Base-by-base conservation (phyloP, 2,113 vertebrate genomes). In the Syngnathoides biaculeatus region DNA sequence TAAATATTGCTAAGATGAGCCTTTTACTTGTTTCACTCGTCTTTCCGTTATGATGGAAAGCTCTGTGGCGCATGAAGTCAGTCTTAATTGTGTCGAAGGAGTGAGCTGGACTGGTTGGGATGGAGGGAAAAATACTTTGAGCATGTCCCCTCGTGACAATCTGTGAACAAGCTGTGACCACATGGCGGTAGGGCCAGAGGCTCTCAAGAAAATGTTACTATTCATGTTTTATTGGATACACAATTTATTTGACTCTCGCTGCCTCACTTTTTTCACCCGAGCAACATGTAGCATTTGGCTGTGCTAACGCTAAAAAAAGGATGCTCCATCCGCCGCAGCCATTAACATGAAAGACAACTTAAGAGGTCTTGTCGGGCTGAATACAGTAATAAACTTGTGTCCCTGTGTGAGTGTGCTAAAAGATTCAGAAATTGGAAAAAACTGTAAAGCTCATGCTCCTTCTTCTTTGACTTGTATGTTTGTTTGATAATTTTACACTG, bases 1-100 rank as follows among this genome's bases (percentile, higher is more conserved):
- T 89, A 92, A 91, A 91, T 83, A 90, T 90, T 75, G 68, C 77
- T 79, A 57, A 45, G 64, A 83, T 78, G 78, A 89, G 79, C 74
- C 63, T 72, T 73, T 68, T 68, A 73, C 84, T 84, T 81, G 86
- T 88, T 90, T 81, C 79, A 74, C 79, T 81, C 80, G 68, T 79
- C 80, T 75, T 72, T 84, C 75, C 69, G 82, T 88, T 84, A 87
- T 87, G 85, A 85, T 74, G 81, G 84, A 87, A 80, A 79, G 81
- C 73, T 78, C 72, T 5, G 30, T 19, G 74, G 76, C 84, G 74
- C 80, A 74, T 86, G 75, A 89, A 87, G 84, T 68, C 74, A 85
- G 68, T 80, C 75, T 79, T 90, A 87, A 92, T 90, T 89, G 89
- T 88, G 82, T 69, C 65, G 71, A 84, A 83, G 84, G 66, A 60